Conservation (phyloP, 2,113 vertebrate species). For the Xiphorhynchus elegans region DNA sequence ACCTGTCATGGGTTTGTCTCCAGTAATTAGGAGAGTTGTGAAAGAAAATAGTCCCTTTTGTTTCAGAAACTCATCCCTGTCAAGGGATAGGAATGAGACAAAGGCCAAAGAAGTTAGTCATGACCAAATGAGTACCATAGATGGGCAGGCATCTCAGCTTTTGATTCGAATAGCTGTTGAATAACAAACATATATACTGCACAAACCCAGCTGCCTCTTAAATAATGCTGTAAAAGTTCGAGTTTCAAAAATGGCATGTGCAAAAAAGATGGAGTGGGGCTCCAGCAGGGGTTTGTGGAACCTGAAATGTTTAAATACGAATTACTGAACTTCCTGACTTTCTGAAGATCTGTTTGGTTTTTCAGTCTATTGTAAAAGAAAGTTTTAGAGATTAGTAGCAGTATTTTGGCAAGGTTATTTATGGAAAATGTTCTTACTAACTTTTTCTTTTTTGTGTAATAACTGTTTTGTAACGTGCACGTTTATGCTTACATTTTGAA, state of each 20-base stretch:
- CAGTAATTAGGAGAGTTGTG: slow-evolving; percentile 15
- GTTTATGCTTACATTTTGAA: slow-evolving; percentile 44
- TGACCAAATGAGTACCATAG: slow-evolving; percentile 58
- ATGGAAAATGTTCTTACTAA: slow-evolving; percentile 45
- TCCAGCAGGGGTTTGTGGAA: neutral
- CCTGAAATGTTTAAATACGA: neutral
- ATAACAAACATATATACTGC: slow-evolving; percentile 31
- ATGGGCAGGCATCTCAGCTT: slow-evolving; percentile 63
- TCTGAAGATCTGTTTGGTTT: neutral
- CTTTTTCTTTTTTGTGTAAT: slow-evolving; percentile 25
- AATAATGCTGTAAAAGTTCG: neutral
- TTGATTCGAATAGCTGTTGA: slow-evolving; percentile 31
- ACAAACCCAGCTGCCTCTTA: slow-evolving; percentile 2
- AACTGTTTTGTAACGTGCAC: slow-evolving; percentile 34
- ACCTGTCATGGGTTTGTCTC: slow-evolving; percentile 26
- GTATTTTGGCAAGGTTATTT: slow-evolving; percentile 15
- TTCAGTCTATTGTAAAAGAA: neutral
- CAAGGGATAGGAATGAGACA: slow-evolving; percentile 68
- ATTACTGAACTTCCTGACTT: neutral
- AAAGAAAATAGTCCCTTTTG: slow-evolving; percentile 50
- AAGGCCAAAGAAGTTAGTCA: slow-evolving; percentile 67
- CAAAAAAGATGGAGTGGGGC: neutral
- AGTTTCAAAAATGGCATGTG: neutral
- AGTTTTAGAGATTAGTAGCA: neutral
- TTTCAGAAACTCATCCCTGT: slow-evolving; percentile 44